Percentiles rank a stretch among this genome's conserved stretches.
phyloP scores from a whole-genome alignment of 2,113 vertebrate genomes.

The Steatornis caripensis region DNA sequence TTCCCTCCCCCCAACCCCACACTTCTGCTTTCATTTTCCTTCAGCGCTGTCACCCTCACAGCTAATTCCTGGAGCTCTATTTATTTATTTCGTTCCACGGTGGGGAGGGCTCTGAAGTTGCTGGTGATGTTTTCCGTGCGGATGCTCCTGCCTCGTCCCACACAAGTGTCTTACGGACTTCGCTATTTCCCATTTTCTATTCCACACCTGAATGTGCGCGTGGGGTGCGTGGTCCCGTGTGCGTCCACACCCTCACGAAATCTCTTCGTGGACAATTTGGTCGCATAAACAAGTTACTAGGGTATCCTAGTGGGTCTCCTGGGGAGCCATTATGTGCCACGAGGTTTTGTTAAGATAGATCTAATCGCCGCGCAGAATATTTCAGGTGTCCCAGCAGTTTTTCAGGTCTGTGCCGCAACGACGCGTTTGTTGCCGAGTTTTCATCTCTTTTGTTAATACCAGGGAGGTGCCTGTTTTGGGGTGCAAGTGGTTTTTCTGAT shows the following conservation, averaged over 20 bases:
- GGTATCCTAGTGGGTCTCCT: background rate
- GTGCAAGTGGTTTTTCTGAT: background rate
- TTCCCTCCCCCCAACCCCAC: background rate
- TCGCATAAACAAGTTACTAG: background rate
- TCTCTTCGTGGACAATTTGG: background rate
- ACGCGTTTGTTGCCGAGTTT: background rate
- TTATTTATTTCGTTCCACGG: background rate
- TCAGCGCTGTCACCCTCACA: background rate
- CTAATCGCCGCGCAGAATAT: background rate
- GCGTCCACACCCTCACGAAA: background rate
- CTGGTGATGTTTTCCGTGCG: background rate
- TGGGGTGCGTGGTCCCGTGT: background rate
- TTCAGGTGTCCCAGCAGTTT: background rate
- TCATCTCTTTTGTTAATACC: background rate
- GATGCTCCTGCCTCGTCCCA: background rate
- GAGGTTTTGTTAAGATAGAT: background rate
- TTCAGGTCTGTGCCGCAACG: background rate
- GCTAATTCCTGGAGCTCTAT: conserved; percentile 11
- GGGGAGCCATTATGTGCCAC: background rate
- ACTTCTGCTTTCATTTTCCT: conserved; percentile 18
- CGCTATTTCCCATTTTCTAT: background rate
- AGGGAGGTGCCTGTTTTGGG: background rate
- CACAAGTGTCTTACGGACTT: rapidly evolving
- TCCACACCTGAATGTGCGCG: background rate
- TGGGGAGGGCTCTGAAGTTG: background rate